Percentiles rank a stretch among this genome's conserved stretches.
Conservation (phyloP, 2,113 vertebrate genomes). For the Mormyrus lacerda region DNA sequence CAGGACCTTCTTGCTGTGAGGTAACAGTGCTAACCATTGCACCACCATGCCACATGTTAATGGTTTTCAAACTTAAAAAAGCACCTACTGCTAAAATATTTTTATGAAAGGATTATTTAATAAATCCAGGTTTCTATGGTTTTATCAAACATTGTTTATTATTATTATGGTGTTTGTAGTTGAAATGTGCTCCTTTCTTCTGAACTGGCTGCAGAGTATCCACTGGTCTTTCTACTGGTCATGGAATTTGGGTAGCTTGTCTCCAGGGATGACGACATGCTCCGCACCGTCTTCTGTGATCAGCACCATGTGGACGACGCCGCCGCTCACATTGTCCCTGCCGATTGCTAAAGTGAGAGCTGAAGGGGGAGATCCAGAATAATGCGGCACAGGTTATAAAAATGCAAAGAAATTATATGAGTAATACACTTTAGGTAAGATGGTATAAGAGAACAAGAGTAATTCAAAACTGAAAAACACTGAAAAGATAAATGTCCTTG, state of each 20-base stretch:
- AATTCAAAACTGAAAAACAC: background rate
- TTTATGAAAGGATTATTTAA: background rate
- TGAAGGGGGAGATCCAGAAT: conserved; percentile 22
- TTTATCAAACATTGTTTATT: background rate
- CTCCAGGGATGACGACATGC: conserved; percentile 53
- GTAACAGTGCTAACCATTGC: too few relatives aligned
- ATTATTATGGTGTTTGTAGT: background rate
- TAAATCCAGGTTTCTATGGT: background rate
- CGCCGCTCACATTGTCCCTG: conserved; percentile 63
- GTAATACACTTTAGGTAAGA: background rate
- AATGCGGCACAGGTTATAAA: background rate
- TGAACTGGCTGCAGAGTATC: background rate
- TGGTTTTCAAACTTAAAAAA: background rate
- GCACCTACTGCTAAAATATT: background rate
- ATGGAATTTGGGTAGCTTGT: conserved; percentile 58
- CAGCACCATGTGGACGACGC: conserved; percentile 57
- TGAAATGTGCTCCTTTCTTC: background rate
- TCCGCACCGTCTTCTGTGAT: conserved; percentile 52
- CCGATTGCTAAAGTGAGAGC: conserved; percentile 62
- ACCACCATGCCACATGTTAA: too few relatives aligned
- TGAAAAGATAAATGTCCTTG: background rate
- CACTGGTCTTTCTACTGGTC: background rate
- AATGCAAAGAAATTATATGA: background rate
- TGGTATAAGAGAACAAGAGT: background rate
- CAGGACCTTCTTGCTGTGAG: too few relatives aligned